Percentiles rank a stretch among this genome's conserved stretches.
These are phyloP conservation scores for Armadillidium nasatum DNA, from an alignment of 1,140 invertebrate genomes.

Conservation along the genomic window DNA sequence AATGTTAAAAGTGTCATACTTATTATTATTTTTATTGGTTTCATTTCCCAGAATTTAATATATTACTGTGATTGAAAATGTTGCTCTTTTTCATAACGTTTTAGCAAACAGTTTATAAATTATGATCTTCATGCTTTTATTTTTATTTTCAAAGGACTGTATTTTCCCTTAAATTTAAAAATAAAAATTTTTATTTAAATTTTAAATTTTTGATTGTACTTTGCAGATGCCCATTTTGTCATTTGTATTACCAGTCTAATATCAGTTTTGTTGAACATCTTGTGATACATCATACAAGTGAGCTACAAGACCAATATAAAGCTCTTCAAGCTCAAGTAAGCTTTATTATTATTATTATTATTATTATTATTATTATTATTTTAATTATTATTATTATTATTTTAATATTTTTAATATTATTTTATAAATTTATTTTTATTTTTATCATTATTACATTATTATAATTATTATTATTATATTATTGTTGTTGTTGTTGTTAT, in stretches of 20 bases:
- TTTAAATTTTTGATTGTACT: too few relatives aligned
- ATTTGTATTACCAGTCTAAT: conserved; percentile 34
- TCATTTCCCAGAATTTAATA: too few relatives aligned
- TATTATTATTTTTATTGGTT: too few relatives aligned
- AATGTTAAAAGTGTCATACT: too few relatives aligned
- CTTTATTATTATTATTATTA: background rate
- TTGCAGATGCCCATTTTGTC: conserved; percentile 35
- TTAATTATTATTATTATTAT: background rate
- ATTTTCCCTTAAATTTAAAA: too few relatives aligned
- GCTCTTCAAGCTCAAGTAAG: conserved; percentile 36
- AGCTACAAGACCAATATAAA: conserved; percentile 29
- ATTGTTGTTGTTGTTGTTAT: too few relatives aligned
- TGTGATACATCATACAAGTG: conserved; percentile 31
- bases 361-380: background rate
- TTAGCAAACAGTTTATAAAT: too few relatives aligned
- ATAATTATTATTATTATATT: background rate
- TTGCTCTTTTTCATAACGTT: too few relatives aligned
- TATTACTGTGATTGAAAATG: too few relatives aligned
- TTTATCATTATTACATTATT: background rate
- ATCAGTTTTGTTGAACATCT: conserved; percentile 36
- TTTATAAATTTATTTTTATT: background rate
- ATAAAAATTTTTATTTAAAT: too few relatives aligned
- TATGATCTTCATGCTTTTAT: too few relatives aligned
- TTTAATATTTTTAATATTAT: background rate
- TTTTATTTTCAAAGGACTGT: too few relatives aligned